Evolutionary conservation across 2,888 invertebrate genomes (phyloP).

Genomic region (Eupithecia subfuscata): DNA sequence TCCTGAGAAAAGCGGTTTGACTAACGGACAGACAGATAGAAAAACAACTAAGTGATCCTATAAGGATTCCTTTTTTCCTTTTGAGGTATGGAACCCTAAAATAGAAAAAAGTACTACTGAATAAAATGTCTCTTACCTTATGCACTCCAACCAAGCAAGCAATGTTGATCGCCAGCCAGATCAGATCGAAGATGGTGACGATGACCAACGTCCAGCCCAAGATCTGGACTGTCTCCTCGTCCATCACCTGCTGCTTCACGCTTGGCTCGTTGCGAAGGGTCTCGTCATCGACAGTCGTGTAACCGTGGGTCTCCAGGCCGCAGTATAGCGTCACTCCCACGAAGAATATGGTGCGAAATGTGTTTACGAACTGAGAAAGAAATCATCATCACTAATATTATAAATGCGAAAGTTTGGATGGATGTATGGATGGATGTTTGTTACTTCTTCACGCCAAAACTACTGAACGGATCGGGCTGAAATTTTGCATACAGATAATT

Average conservation of each 20-base stretch:
- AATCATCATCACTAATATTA: too few species aligned
- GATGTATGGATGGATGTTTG: too few species aligned
- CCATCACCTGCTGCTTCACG: conserved; percentile 24
- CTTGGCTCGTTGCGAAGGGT: background rate
- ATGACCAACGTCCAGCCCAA: conserved; percentile 48
- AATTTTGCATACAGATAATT: too few species aligned
- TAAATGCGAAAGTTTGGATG: too few species aligned
- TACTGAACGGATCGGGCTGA: too few species aligned
- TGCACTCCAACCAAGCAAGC: conserved; percentile 59
- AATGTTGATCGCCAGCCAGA: conserved; percentile 55
- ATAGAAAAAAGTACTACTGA: too few species aligned
- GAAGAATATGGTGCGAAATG: conserved; percentile 49
- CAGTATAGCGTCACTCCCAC: conserved; percentile 46
- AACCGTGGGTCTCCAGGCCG: conserved; percentile 52
- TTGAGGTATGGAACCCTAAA: too few species aligned
- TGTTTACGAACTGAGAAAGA: conserved; percentile 49
- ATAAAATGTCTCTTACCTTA: conserved; percentile 49
- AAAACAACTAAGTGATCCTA: too few species aligned
- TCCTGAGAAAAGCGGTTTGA: too few species aligned
- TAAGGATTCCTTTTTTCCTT: too few species aligned
- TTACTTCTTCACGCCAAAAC: too few species aligned
- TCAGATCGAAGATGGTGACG: conserved; percentile 47
- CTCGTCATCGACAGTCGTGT: conserved; percentile 45
- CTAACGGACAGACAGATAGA: too few species aligned
- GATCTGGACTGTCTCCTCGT: conserved; percentile 43